Evolutionary conservation across 2,797 vertebrate species (phyloP), one percentile per base, ranked within the genome.

Genomic region (Schizopygopsis malacanthus): DNA sequence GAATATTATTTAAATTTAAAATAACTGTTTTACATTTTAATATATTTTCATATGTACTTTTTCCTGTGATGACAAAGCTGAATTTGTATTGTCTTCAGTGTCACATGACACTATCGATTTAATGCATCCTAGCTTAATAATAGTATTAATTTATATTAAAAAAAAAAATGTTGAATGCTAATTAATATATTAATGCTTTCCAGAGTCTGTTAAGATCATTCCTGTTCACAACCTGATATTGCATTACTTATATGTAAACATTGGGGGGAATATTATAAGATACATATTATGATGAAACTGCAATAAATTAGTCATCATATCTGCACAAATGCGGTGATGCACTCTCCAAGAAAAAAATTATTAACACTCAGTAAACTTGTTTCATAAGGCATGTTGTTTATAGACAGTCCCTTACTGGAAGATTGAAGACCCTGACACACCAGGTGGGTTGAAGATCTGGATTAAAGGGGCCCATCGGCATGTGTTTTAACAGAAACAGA

Each of bases 401-500:
- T 72, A 59, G 37, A 65, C 56, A 52, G 20, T 76, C 9, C 72
- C n/a, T 67, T 67, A 41, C 18, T 37, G 56, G 3, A 61, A n/a
- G 39, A 61, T 2, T 83, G 18, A 75, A 50, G 25, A 82, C 16
- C 13, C 15, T 11, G 28, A 45, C 28, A 18, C 41, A 47, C 54
- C 18, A 63, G 71, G 54, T 75, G 70, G 54, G 43, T 63, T 50
- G 13, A 50, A n/a, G 43, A 50, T 65, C 20, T 65, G 59, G 28
- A 52, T 12, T 76, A 52, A 76, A 65, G 5, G 0, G 43, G 39
- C 6, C 39, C 45, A 25, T 47, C 54, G 4, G 25, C 41, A 47
- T 47, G 69, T 47, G 37, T 13, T 75, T 76, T 20, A 65, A 63
- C 28, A 83, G 82, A 83, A 83, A 77, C 72, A 67, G 56, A 72